phyloP scores from a whole-genome alignment of 2,888 invertebrate species.

The Dioctria linearis region DNA sequence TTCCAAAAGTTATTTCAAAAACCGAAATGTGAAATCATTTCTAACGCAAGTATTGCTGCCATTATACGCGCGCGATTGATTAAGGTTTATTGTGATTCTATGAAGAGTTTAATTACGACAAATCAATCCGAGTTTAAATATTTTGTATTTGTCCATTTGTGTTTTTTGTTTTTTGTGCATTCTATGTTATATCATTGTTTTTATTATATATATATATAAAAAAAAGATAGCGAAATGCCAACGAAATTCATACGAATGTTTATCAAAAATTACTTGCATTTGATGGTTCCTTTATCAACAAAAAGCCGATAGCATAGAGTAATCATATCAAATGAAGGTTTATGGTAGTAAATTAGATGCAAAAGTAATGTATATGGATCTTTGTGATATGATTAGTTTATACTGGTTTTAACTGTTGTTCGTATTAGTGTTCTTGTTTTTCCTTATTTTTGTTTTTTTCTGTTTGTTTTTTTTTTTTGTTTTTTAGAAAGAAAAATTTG shows the following conservation, averaged over 20 bases:
- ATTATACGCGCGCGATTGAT: conserved; percentile 40
- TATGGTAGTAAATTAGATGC: neutral
- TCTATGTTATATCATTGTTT: conserved; percentile 49
- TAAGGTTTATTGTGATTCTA: conserved; percentile 18
- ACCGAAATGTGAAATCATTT: neutral
- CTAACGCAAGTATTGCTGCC: conserved; percentile 16
- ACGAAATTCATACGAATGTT: neutral
- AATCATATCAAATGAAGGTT: conserved; percentile 35
- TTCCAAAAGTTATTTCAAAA: conserved; percentile 29
- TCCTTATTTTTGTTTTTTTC: conserved; percentile 13
- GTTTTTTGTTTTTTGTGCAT: conserved; percentile 32
- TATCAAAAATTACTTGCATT: neutral
- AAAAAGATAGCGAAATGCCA: conserved; percentile 4
- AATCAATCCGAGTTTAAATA: conserved; percentile 55
- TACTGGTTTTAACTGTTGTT: conserved; percentile 7
- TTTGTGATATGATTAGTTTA: conserved; percentile 27
- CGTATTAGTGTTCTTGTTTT: neutral
- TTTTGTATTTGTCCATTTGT: conserved; percentile 53
- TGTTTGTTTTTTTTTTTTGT: neutral
- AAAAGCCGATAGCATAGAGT: conserved; percentile 54
- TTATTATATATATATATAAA: neutral
- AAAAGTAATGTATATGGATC: neutral
- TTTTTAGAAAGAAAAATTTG: conserved; percentile 10
- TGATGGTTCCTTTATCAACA: conserved; percentile 53
- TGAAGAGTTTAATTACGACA: conserved; percentile 26